These are phyloP conservation scores for Alsophila aescularia DNA, from an alignment of 2,888 invertebrate species.

Conservation along the genomic window DNA sequence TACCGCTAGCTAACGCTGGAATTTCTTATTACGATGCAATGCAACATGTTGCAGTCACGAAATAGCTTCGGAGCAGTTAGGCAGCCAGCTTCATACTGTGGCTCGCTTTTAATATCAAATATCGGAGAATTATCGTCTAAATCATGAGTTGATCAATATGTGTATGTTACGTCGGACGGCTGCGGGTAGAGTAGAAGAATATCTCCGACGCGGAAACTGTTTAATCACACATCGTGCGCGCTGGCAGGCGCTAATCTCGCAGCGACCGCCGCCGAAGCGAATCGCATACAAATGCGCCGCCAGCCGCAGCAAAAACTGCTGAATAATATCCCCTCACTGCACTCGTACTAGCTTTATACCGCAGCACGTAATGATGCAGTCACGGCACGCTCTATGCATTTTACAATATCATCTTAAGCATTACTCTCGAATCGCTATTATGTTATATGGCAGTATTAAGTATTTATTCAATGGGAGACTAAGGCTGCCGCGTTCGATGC, in stretches of 20 bases:
- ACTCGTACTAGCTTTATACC: slow-evolving; percentile 63
- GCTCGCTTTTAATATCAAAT: slow-evolving; percentile 40
- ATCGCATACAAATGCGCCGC: slow-evolving; percentile 78
- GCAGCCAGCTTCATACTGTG: slow-evolving; percentile 39
- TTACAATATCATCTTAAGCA: slow-evolving; percentile 57
- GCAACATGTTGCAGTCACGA: slow-evolving; percentile 63
- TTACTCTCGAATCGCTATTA: slow-evolving; percentile 41
- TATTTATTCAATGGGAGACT: slow-evolving; percentile 31
- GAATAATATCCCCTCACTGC: slow-evolving; percentile 73
- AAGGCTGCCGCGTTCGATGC: slow-evolving; percentile 17
- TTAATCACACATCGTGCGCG: slow-evolving; percentile 70
- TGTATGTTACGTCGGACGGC: slow-evolving; percentile 28
- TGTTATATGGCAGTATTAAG: slow-evolving; percentile 35
- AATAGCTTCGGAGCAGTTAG: slow-evolving; percentile 53
- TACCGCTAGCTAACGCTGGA: slow-evolving; percentile 62
- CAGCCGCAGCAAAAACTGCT: slow-evolving; percentile 73
- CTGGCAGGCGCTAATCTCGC: slow-evolving; percentile 73
- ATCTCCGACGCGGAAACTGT: slow-evolving; percentile 67
- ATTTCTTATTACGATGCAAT: slow-evolving; percentile 69
- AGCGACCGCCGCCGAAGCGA: slow-evolving; percentile 70
- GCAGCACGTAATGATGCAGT: slow-evolving; percentile 70
- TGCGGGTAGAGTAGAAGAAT: slow-evolving; percentile 37
- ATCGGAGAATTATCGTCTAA: slow-evolving; percentile 32
- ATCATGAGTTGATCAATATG: slow-evolving; percentile 35
- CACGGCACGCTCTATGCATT: slow-evolving; percentile 63